phyloP scores from a whole-genome alignment of 2,797 vertebrate genomes.

The Uromys caudimaculatus region DNA sequence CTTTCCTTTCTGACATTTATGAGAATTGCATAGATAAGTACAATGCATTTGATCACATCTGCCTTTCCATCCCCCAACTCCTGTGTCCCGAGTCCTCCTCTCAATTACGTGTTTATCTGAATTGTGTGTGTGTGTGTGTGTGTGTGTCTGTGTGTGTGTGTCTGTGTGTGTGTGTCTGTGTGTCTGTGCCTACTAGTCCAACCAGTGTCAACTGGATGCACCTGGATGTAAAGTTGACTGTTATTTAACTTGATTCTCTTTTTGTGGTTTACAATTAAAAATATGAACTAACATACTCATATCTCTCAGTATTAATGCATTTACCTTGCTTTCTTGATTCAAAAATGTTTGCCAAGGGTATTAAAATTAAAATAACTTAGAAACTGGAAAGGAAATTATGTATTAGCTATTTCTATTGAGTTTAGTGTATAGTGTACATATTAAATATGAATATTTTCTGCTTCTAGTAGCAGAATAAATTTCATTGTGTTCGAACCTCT shows the following conservation, averaged over 20 bases:
- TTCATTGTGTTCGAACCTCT: background rate
- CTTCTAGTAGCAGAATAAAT: background rate
- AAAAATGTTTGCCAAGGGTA: background rate
- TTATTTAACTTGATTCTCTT: constrained; percentile 6
- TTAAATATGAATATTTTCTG: background rate
- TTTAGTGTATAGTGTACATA: background rate
- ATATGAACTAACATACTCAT: constrained; percentile 14
- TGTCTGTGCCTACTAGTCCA: background rate
- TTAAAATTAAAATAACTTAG: constrained; percentile 31
- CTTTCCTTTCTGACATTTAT: background rate
- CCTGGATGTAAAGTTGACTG: background rate
- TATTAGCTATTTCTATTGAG: background rate
- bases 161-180: background rate
- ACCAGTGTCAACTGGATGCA: background rate
- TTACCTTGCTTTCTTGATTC: background rate
- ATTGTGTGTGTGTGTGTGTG: background rate
- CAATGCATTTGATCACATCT: background rate
- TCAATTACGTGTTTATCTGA: background rate
- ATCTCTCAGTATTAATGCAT: background rate
- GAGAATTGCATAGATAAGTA: background rate
- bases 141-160: background rate
- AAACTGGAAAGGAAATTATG: constrained; percentile 24
- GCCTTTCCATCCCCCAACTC: background rate
- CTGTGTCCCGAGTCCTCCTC: background rate
- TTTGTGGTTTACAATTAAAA: background rate